Percentiles rank a stretch among this genome's conserved stretches.
Evolutionary conservation across 2,888 invertebrate species (phyloP).

Genomic region (Microdon myrmicae): DNA sequence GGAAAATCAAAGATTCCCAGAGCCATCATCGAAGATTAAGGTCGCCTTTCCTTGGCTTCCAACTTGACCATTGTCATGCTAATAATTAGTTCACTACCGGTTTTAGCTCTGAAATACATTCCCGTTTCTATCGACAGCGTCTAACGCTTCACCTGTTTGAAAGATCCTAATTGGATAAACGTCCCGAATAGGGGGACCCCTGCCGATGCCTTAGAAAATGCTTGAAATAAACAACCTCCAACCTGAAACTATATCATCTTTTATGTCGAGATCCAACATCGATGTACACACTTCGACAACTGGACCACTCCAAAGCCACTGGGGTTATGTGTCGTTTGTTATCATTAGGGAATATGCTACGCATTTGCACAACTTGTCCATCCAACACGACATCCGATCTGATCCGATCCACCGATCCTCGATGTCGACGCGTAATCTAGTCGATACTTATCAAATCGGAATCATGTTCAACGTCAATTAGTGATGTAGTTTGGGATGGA

Average conservation of each 20-base stretch:
- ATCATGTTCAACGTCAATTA: conserved; percentile 49
- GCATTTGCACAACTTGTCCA: conserved; percentile 33
- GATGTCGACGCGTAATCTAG: conserved; percentile 31
- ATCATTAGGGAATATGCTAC: conserved; percentile 14
- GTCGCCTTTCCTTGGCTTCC: conserved; percentile 24
- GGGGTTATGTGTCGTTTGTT: conserved; percentile 3
- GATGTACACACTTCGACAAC: conserved; percentile 27
- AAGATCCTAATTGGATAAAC: conserved; percentile 11
- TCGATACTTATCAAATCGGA: conserved; percentile 49
- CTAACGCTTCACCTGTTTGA: conserved; percentile 10
- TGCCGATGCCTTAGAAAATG: conserved; percentile 25
- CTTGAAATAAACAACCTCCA: conserved; percentile 37
- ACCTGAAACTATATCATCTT: conserved; percentile 44
- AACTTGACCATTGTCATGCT: conserved; percentile 39
- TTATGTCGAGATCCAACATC: conserved; percentile 39
- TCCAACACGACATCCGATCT: too few species aligned
- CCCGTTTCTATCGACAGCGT: conserved; percentile 16
- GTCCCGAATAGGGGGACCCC: conserved; percentile 20
- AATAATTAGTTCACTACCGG: conserved; percentile 52
- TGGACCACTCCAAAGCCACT: conserved; percentile 37
- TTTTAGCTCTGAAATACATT: conserved; percentile 39
- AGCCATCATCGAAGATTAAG: conserved; percentile 22
- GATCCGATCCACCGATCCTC: too few species aligned
- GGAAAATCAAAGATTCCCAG: conserved; percentile 19
- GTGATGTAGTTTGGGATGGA: conserved; percentile 24